phyloP scores from a whole-genome alignment of 2,888 invertebrate species.

The Thelaira solivaga region DNA sequence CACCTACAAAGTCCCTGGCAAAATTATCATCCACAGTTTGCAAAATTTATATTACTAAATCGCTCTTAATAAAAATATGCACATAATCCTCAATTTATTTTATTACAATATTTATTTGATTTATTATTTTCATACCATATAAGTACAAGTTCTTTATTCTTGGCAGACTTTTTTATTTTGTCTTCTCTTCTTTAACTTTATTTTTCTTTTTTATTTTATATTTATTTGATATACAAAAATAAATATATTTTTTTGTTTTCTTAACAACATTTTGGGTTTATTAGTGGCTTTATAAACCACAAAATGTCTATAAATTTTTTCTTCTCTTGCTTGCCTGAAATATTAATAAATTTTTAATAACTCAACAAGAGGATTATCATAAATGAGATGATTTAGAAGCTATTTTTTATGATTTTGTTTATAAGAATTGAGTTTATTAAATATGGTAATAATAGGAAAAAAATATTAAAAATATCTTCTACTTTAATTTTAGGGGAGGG shows the following conservation, averaged over 20 bases:
- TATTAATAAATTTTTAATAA: constrained; percentile 45
- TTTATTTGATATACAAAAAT: neutral
- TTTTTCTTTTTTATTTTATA: too few species aligned
- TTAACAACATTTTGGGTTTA: constrained; percentile 10
- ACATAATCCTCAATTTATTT: too few species aligned
- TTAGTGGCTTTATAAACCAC: constrained; percentile 44
- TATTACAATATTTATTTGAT: too few species aligned
- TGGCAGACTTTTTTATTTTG: neutral
- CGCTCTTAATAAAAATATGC: too few species aligned
- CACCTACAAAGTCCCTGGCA: too few species aligned
- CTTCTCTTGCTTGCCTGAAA: neutral
- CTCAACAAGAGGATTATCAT: constrained; percentile 41
- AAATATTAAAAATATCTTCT: too few species aligned
- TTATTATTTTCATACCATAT: too few species aligned
- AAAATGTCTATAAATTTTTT: constrained; percentile 40
- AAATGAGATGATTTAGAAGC: constrained; percentile 26
- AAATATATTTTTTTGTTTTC: neutral
- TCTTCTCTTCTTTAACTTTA: neutral
- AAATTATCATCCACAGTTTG: too few species aligned
- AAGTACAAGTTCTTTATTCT: too few species aligned
- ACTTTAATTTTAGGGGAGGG: neutral
- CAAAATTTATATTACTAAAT: too few species aligned
- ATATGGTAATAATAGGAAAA: too few species aligned
- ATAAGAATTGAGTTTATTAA: neutral
- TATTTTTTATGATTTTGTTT: constrained; percentile 17